These are phyloP conservation scores for Melanotaenia trifasciata DNA, from an alignment of 2,797 vertebrate genomes.

Conservation along the genomic window DNA sequence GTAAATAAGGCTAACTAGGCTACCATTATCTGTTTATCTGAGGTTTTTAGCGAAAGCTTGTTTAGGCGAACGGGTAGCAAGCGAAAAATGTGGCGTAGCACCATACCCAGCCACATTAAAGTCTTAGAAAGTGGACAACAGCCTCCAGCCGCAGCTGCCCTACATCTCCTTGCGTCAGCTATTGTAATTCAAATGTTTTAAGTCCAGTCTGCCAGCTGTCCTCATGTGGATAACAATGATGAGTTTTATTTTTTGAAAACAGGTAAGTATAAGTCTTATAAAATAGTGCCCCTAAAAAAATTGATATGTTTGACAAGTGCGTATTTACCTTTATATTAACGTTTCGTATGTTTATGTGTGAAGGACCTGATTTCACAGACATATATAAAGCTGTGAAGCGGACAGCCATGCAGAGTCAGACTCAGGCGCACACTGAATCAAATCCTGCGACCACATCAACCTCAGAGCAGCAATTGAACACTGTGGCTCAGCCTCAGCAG, in stretches of 20 bases:
- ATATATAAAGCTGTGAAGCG: conserved; percentile 21
- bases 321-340: conserved; percentile 4
- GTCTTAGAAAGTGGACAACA: not conserved
- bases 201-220: conserved; percentile 54
- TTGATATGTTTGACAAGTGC: not conserved
- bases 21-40: conserved; percentile 19
- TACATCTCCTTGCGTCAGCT: conserved; percentile 13
- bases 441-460: conserved; percentile 37
- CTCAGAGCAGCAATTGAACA: conserved; percentile 23
- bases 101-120: not conserved
- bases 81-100: not conserved
- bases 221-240: conserved; percentile 36
- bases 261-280: not conserved
- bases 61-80: not conserved
- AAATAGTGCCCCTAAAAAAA: not conserved
- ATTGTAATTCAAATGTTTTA: conserved; percentile 66
- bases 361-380: conserved; percentile 25
- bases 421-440: conserved; percentile 26
- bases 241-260: not conserved
- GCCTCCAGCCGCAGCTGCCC: conserved; percentile 18
- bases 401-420: conserved; percentile 68
- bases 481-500: conserved; percentile 31
- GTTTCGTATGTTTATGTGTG: conserved; percentile 28
- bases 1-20: conserved; percentile 49
- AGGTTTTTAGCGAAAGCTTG: not conserved